phyloP scores from a whole-genome alignment of 2,888 invertebrate genomes.

The Pollenia amentaria region DNA sequence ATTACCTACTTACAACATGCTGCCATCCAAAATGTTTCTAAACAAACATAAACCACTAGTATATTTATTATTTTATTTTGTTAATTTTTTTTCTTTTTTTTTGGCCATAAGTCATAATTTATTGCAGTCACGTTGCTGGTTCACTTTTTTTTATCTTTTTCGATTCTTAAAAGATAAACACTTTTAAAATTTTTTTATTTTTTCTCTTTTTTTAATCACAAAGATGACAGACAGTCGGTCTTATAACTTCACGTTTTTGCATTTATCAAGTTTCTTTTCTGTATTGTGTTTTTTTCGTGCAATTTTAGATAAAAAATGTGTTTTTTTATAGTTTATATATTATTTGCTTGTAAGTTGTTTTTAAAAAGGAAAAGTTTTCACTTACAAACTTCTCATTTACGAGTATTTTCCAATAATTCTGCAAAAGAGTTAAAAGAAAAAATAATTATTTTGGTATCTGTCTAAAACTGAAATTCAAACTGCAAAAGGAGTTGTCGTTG shows the following conservation, averaged over 20 bases:
- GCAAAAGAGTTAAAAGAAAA: conserved; percentile 30
- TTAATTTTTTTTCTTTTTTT: background rate
- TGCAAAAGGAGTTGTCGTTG: conserved; percentile 35
- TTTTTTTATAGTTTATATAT: background rate
- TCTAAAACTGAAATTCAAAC: conserved; percentile 21
- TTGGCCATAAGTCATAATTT: conserved; percentile 46
- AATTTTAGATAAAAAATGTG: conserved; percentile 1
- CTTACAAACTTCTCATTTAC: conserved; percentile 58
- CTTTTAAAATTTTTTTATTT: conserved; percentile 29
- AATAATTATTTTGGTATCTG: conserved; percentile 11
- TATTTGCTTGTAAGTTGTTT: conserved; percentile 45
- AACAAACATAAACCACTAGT: background rate
- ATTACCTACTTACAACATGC: background rate
- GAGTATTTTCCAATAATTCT: conserved; percentile 61
- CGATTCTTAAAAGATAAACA: conserved; percentile 45
- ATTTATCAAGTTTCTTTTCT: conserved; percentile 59
- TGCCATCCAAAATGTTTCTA: conserved; percentile 8
- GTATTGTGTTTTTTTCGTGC: conserved; percentile 14
- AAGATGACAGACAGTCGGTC: conserved; percentile 41
- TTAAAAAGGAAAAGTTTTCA: conserved; percentile 74
- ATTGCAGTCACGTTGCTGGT: conserved; percentile 63
- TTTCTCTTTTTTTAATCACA: conserved; percentile 8
- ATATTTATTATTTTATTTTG: background rate
- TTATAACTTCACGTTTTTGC: conserved; percentile 50
- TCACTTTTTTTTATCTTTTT: conserved; percentile 38